Evolutionary conservation across 2,113 vertebrate species (phyloP).

Genomic region (Podarcis cretensis): DNA sequence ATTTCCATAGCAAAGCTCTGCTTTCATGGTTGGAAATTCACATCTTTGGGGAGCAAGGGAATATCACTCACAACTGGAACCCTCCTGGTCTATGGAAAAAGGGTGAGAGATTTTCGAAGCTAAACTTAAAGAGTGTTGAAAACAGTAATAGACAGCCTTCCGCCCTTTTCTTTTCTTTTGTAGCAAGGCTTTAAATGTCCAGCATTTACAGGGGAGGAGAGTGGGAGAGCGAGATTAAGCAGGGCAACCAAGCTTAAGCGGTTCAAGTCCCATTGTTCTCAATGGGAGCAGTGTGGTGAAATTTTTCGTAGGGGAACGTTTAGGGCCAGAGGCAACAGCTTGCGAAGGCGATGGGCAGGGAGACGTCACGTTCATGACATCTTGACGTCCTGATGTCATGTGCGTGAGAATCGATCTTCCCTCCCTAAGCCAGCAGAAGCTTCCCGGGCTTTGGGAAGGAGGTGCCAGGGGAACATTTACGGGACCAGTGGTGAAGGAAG

Average conservation of each 20-base stretch:
- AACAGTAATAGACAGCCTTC: neutral
- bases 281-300: neutral
- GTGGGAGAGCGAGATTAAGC: neutral
- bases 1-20: conserved; percentile 56
- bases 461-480: no score
- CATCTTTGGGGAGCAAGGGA: conserved; percentile 8
- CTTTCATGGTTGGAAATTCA: conserved; percentile 57
- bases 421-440: no score
- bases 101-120: neutral
- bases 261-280: neutral
- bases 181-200: neutral
- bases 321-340: neutral
- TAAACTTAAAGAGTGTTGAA: conserved; percentile 2
- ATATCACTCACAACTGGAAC: conserved; percentile 33
- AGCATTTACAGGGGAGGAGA: conserved; percentile 2
- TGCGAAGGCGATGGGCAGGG: no score
- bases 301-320: no score
- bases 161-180: neutral
- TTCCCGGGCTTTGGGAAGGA: no score
- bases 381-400: no score
- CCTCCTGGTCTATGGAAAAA: conserved; percentile 11
- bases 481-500: no score
- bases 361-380: no score
- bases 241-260: neutral
- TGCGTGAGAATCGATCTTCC: no score